Conservation (phyloP, 2,797 vertebrate genomes). For the Limnodromus scolopaceus region DNA sequence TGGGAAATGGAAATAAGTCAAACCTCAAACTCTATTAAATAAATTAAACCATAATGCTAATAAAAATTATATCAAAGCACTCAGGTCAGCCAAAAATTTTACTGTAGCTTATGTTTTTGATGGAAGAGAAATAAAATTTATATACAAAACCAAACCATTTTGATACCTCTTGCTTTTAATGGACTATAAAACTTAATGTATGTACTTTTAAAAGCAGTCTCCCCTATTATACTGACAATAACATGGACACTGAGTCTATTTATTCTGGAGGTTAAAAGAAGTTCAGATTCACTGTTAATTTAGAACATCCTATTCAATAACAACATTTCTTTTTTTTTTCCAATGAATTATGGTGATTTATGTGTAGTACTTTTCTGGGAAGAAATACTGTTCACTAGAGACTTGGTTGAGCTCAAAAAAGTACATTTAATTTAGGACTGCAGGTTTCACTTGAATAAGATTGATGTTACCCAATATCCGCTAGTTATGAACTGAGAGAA, state of each 20-base stretch:
- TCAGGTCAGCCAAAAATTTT: neutral
- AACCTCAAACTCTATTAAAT: neutral
- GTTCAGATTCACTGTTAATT: neutral
- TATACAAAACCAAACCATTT: neutral
- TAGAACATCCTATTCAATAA: neutral
- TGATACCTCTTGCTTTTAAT: neutral
- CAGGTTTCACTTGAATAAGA: slow-evolving; percentile 4
- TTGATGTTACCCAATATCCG: neutral
- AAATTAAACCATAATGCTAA: neutral
- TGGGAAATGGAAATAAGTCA: neutral
- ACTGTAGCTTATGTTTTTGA: neutral
- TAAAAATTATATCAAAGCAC: neutral
- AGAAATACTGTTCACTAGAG: slow-evolving; percentile 25
- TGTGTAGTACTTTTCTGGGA: neutral
- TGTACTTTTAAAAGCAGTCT: neutral
- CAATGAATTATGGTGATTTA: slow-evolving; percentile 45
- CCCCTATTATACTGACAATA: neutral
- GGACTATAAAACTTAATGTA: neutral
- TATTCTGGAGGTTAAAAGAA: neutral
- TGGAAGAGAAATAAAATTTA: neutral
- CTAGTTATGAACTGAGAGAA: neutral
- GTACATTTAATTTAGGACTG: slow-evolving; percentile 35
- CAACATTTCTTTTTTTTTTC: neutral
- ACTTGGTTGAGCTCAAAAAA: slow-evolving; percentile 15
- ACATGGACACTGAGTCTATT: neutral